phyloP scores from a whole-genome alignment of 2,113 vertebrate species.

The Thermophis baileyi region DNA sequence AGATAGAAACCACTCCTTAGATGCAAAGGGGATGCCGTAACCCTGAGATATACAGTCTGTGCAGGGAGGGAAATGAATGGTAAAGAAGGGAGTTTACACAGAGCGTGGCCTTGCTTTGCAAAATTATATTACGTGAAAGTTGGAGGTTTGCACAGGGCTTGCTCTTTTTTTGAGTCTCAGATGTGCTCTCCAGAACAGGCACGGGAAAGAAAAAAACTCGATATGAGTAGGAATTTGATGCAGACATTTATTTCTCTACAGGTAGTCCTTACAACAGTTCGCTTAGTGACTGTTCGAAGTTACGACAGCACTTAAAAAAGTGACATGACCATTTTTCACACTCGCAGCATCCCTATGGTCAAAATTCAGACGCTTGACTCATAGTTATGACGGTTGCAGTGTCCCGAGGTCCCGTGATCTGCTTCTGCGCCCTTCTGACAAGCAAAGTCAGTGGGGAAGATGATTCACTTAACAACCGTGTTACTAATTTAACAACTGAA shows the following conservation, averaged over 20 bases:
- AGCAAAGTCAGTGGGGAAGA: too few relatives aligned
- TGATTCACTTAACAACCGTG: too few relatives aligned
- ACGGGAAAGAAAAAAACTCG: rapidly evolving
- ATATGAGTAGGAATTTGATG: not conserved
- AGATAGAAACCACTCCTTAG: not conserved
- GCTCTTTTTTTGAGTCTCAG: not conserved
- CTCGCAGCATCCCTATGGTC: too few relatives aligned
- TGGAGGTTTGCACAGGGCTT: too few relatives aligned
- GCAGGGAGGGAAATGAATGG: not conserved
- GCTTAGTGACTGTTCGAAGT: too few relatives aligned
- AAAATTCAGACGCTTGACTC: too few relatives aligned
- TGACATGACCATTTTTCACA: too few relatives aligned
- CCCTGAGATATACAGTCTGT: not conserved
- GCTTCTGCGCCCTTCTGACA: too few relatives aligned
- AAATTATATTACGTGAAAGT: not conserved
- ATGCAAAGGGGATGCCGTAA: not conserved
- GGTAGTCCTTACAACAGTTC: not conserved
- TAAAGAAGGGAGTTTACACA: not conserved
- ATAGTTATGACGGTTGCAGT: too few relatives aligned
- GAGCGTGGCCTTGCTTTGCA: not conserved
- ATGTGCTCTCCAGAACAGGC: not conserved
- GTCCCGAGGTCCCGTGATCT: too few relatives aligned
- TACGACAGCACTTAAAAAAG: too few relatives aligned
- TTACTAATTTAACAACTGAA: too few relatives aligned
- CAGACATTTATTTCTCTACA: not conserved